Percentiles rank a stretch among this genome's conserved stretches.
Conservation (phyloP, 2,797 vertebrate species). For the Poecilia gillii region DNA sequence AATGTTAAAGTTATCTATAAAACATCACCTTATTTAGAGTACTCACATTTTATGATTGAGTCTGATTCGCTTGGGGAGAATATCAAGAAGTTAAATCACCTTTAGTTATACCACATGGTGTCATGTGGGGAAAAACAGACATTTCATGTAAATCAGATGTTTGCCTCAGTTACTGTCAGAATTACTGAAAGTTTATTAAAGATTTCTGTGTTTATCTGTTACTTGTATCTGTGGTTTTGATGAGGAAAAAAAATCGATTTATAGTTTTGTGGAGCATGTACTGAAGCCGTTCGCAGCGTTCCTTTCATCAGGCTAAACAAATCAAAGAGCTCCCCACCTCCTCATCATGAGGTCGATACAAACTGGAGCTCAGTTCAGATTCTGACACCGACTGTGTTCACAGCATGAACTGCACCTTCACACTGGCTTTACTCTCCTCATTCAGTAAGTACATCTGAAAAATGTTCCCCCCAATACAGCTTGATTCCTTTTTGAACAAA, state of each 20-base stretch:
- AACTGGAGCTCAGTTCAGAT: not conserved
- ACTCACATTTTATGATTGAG: too few species aligned
- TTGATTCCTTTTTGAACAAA: not conserved
- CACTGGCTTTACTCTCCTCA: not conserved
- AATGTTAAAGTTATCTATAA: not conserved
- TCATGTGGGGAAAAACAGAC: too few species aligned
- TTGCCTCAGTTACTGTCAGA: too few species aligned
- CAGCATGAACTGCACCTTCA: not conserved
- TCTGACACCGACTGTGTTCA: not conserved
- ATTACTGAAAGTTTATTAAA: too few species aligned
- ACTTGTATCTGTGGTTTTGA: not conserved
- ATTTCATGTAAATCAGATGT: too few species aligned
- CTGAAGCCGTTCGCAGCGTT: not conserved
- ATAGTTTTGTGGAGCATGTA: not conserved
- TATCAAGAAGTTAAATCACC: too few species aligned
- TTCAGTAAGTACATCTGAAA: slow-evolving; percentile 21
- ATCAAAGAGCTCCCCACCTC: not conserved
- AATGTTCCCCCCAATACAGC: not conserved
- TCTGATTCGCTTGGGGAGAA: too few species aligned
- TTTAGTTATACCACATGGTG: too few species aligned
- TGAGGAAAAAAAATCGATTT: not conserved
- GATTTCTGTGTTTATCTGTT: too few species aligned
- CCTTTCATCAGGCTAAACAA: not conserved
- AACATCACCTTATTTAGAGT: too few species aligned
- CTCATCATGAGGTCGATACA: not conserved